These are phyloP conservation scores for Protaetia brevitarsis DNA, from an alignment of 1,140 invertebrate genomes.

Conservation along the genomic window DNA sequence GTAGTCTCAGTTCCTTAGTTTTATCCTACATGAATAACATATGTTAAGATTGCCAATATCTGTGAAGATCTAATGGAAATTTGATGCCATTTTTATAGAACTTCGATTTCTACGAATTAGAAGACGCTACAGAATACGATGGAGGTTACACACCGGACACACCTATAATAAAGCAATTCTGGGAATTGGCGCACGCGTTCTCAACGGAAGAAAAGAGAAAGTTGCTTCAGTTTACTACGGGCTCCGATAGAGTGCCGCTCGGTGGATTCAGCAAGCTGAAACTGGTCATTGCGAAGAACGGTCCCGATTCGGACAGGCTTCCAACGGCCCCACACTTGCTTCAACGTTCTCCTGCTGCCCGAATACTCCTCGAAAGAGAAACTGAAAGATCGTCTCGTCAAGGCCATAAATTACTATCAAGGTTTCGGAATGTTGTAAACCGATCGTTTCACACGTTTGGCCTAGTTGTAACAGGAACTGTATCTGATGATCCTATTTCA, in stretches of 20 bases:
- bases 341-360: conserved; percentile 91
- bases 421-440: conserved; percentile 80
- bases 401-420: conserved; percentile 88
- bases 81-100: conserved; percentile 41
- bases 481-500: background rate
- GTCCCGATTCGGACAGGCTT: conserved; percentile 74
- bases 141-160: conserved; percentile 83
- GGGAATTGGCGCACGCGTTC: conserved; percentile 90
- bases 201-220: conserved; percentile 82
- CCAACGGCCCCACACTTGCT: conserved; percentile 92
- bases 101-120: conserved; percentile 60
- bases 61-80: background rate
- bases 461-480: background rate
- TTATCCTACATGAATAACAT: too few species aligned
- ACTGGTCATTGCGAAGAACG: conserved; percentile 75
- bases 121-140: conserved; percentile 90
- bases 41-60: too few species aligned
- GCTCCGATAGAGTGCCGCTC: conserved; percentile 91
- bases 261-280: conserved; percentile 87
- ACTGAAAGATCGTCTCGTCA: conserved; percentile 79
- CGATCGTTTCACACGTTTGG: background rate
- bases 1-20: too few species aligned
- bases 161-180: conserved; percentile 85
- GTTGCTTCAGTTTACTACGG: conserved; percentile 89
- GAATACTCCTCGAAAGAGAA: conserved; percentile 82